phyloP scores from a whole-genome alignment of 2,797 vertebrate genomes.

The Valencia hispanica region DNA sequence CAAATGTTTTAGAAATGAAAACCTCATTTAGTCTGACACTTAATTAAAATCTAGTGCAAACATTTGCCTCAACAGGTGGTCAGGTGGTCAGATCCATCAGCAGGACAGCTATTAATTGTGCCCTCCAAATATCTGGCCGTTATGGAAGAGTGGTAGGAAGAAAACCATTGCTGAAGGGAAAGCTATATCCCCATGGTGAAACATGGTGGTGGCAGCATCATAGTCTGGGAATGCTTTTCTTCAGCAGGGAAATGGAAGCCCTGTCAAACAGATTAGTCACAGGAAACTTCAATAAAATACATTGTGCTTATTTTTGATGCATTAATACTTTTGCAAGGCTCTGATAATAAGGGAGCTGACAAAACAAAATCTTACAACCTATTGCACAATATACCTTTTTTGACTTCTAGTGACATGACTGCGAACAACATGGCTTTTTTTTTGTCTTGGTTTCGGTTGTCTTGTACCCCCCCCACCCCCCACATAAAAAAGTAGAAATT shows the following conservation, averaged over 20 bases:
- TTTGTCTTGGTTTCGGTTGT: too few relatives aligned
- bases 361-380: background rate
- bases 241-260: background rate
- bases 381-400: background rate
- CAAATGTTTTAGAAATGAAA: too few relatives aligned
- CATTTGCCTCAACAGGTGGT: too few relatives aligned
- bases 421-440: too few relatives aligned
- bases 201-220: background rate
- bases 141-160: background rate
- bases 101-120: background rate
- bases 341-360: background rate
- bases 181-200: background rate
- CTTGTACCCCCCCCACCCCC: too few relatives aligned
- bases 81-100: too few relatives aligned
- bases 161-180: background rate
- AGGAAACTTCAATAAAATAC: background rate
- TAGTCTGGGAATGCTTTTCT: background rate
- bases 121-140: background rate
- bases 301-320: background rate
- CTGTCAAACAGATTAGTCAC: background rate
- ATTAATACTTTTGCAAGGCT: background rate
- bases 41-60: too few relatives aligned
- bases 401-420: background rate
- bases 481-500: slow-evolving; percentile 3
- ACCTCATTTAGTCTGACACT: background rate